These are phyloP conservation scores for Stichodactyla helianthus DNA, from an alignment of 64 coral and sea anemone species.

Conservation along the genomic window DNA sequence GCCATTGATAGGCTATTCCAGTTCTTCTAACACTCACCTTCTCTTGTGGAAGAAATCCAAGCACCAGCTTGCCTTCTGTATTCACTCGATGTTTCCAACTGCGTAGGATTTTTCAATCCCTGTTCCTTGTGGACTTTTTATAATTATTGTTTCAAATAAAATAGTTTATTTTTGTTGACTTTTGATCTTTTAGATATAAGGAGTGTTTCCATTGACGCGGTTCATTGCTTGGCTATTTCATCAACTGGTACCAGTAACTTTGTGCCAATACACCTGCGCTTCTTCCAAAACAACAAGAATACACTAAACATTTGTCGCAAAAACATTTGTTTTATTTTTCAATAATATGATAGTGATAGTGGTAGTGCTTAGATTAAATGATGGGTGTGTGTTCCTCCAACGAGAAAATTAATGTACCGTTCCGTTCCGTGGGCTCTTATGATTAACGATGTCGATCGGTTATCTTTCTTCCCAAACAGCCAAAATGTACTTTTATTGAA, in stretches of 20 bases:
- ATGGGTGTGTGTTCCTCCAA: too few species aligned
- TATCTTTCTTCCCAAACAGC: too few species aligned
- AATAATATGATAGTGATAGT: too few species aligned
- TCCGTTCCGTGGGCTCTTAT: too few species aligned
- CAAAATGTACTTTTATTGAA: too few species aligned
- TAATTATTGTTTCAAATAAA: not conserved
- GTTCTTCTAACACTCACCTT: not conserved
- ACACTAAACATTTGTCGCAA: not conserved
- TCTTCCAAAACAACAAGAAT: not conserved
- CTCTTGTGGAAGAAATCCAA: not conserved
- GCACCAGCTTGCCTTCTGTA: not conserved
- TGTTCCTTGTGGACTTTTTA: not conserved
- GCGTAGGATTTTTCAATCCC: not conserved
- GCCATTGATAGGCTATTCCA: too few species aligned
- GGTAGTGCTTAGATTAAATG: too few species aligned
- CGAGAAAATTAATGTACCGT: too few species aligned
- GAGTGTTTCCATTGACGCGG: not conserved
- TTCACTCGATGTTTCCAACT: not conserved
- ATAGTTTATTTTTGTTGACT: not conserved
- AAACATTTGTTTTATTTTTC: too few species aligned
- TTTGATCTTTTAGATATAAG: not conserved
- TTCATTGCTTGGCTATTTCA: not conserved
- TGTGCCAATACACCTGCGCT: not conserved
- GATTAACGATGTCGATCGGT: too few species aligned
- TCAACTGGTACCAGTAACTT: not conserved